Base-by-base conservation (phyloP, 2,888 invertebrate species). In the Agelastica alni region DNA sequence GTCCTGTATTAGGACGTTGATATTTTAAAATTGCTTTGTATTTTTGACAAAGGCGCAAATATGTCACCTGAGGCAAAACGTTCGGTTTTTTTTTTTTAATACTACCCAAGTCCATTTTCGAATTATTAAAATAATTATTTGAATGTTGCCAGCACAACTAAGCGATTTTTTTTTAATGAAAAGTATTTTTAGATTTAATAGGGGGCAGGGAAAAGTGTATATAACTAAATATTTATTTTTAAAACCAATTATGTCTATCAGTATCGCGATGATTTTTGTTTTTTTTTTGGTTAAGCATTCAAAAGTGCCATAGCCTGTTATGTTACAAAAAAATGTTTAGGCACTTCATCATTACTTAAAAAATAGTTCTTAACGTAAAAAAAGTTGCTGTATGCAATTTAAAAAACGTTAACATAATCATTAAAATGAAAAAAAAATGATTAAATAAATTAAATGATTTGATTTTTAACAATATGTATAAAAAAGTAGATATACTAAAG, bases 1-100 rank as follows among this genome's bases (percentile, higher is more conserved):
- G 41, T 42, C 32, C 42, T 42, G 20, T 37, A 39, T 39, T 36
- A 51, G 32, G 44, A 42, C 13, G 32, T 42, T 10, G 26, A 18
- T 26, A 26, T 37, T 37, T 37, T 17, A 10, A 18, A n/a, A 7
- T 30, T 31, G 30, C 44, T 44, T 31, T 30, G 31, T 26, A 30
- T 31, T 26, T 10, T 44, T 17, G 30, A 13, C 44, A 28, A 43
- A 7, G 6, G 12, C 16, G 30, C 37, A 17, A 16, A 37, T 12
- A 4, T 6, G 7, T 4, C 37, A 26, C 2, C 26, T 26, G n/a
- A 7, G n/a, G 13, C 17, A 37, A 26, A 6, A 36, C 16, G 9
- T n/a, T 37, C 18, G 17, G 17, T 17, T 16, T 36, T 16, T 36
- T n/a, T 36, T 26, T 26, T 26, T 7, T 26, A 1, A 26, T 26